Conservation (phyloP, 2,113 vertebrate genomes). For the Tragelaphus buxtoni region DNA sequence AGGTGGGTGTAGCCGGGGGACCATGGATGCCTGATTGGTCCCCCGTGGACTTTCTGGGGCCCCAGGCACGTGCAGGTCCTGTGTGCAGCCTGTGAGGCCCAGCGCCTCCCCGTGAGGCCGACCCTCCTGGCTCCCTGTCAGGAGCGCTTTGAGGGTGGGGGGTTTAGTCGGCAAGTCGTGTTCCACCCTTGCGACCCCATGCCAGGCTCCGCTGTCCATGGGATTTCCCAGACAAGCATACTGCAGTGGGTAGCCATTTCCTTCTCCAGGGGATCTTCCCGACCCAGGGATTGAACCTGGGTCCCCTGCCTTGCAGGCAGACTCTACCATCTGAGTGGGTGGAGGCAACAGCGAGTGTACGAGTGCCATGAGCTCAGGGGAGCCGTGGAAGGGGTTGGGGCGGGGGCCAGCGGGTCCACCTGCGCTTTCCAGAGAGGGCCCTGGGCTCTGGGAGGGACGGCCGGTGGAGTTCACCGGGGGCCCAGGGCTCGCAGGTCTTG, state of each 20-base stretch:
- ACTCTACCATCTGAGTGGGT: neutral
- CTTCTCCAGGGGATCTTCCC: neutral
- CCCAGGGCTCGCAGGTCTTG: neutral
- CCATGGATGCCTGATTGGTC: too few relatives aligned
- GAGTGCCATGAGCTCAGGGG: neutral
- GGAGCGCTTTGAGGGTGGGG: rapidly evolving
- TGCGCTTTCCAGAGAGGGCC: neutral
- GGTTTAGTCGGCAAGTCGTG: neutral
- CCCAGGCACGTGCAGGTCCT: rapidly evolving
- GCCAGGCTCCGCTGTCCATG: neutral
- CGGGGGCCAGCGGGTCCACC: too few relatives aligned
- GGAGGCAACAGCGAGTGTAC: neutral
- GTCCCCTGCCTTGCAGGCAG: neutral
- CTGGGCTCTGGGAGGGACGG: neutral
- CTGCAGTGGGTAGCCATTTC: neutral
- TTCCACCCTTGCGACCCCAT: neutral
- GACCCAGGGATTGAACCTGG: neutral
- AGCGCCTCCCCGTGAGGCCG: neutral
- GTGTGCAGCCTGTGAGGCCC: neutral
- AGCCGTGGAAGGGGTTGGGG: neutral
- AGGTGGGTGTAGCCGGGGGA: neutral
- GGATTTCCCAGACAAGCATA: neutral
- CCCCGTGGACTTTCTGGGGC: neutral
- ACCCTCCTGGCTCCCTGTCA: neutral
- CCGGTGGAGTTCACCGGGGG: neutral